Conservation (phyloP, 2,888 invertebrate genomes). For the Psylliodes chrysocephalus region DNA sequence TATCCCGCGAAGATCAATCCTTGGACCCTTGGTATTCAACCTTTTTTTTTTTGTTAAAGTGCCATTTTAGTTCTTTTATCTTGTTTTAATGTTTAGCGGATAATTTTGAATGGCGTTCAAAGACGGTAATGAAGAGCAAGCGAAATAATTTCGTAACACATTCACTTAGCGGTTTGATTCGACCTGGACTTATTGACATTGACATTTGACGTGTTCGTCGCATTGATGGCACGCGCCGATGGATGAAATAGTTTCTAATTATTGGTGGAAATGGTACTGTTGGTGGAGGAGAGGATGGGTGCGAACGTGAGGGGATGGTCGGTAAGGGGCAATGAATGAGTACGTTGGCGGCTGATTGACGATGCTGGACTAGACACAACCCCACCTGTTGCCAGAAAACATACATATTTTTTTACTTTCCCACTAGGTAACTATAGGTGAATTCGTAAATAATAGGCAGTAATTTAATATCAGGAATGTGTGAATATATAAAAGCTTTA, state of each 20-base stretch:
- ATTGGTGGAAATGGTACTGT: slow-evolving; percentile 22
- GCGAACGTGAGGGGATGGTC: slow-evolving; percentile 54
- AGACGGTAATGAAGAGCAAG: not conserved
- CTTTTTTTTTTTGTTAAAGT: no score
- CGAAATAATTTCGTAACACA: slow-evolving; percentile 50
- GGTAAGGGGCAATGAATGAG: slow-evolving; percentile 74
- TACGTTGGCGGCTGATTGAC: slow-evolving; percentile 70
- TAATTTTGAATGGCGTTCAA: not conserved
- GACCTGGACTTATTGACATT: slow-evolving; percentile 53
- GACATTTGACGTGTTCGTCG: slow-evolving; percentile 41
- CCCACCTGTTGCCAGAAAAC: slow-evolving; percentile 56
- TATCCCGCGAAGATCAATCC: no score
- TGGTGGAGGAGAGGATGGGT: slow-evolving; percentile 35
- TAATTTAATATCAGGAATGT: no score
- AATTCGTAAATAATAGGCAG: no score
- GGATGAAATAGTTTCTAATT: slow-evolving; percentile 36
- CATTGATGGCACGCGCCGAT: slow-evolving; percentile 23
- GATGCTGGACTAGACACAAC: slow-evolving; percentile 56
- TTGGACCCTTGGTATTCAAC: no score
- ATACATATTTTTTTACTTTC: slow-evolving; percentile 41
- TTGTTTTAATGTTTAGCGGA: no score
- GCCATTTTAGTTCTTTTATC: no score
- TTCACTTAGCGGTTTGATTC: slow-evolving; percentile 60
- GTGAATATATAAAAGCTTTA: no score
- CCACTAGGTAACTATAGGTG: no score